phyloP scores from a whole-genome alignment of 2,888 invertebrate genomes.

The Ennomos quercinarius region DNA sequence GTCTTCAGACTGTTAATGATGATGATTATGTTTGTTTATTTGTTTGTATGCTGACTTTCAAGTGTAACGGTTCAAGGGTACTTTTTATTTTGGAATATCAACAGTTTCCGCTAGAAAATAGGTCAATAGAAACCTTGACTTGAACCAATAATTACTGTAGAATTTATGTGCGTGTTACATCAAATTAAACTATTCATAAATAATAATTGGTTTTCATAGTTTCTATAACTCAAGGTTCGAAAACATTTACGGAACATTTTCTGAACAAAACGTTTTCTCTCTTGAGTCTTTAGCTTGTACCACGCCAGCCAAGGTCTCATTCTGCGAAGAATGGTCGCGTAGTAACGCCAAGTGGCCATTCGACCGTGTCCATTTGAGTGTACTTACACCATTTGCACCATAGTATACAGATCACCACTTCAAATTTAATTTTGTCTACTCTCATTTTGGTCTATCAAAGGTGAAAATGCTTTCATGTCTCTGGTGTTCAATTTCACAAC shows the following conservation, averaged over 20 bases:
- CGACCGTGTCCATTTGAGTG: conserved; percentile 62
- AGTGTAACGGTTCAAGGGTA: too few relatives aligned
- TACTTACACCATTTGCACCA: conserved; percentile 66
- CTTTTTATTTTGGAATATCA: too few relatives aligned
- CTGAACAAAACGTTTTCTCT: conserved; percentile 1
- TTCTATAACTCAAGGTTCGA: background rate
- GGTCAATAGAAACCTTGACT: too few relatives aligned
- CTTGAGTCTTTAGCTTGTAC: conserved; percentile 34
- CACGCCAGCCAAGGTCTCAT: conserved; percentile 48
- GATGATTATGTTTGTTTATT: too few relatives aligned
- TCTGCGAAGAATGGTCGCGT: conserved; percentile 52
- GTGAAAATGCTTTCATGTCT: too few relatives aligned
- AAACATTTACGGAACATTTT: background rate
- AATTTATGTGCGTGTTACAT: too few relatives aligned
- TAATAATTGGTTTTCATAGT: background rate
- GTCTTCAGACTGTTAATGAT: too few relatives aligned
- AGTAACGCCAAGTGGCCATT: conserved; percentile 60
- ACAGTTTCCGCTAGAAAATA: too few relatives aligned
- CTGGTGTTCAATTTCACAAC: too few relatives aligned
- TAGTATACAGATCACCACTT: conserved; percentile 32
- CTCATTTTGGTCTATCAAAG: background rate
- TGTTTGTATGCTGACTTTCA: too few relatives aligned
- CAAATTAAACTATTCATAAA: too few relatives aligned
- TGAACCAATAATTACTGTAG: too few relatives aligned
- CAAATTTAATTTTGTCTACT: conserved; percentile 5